phyloP scores from a whole-genome alignment of 2,888 invertebrate species.

The Gnatocerus cornutus region DNA sequence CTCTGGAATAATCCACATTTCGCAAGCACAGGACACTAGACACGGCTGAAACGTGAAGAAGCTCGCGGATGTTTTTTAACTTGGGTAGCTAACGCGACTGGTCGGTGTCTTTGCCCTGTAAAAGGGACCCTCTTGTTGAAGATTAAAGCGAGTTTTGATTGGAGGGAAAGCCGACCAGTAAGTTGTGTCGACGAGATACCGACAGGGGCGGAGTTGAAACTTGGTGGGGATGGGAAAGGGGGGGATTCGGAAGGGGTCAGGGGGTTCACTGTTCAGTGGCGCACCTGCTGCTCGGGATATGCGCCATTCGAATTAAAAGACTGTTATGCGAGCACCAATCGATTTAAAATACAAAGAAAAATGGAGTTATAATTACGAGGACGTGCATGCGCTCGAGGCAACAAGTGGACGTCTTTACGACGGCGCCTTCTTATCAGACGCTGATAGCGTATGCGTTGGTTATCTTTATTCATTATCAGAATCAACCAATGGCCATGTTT shows the following conservation, averaged over 20 bases:
- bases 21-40: slow-evolving; percentile 28
- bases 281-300: slow-evolving; percentile 49
- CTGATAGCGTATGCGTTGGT: background rate
- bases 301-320: slow-evolving; percentile 43
- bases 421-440: background rate
- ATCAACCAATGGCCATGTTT: background rate
- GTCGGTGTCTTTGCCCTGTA: slow-evolving; percentile 61
- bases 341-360: slow-evolving; percentile 49
- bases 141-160: slow-evolving; percentile 58
- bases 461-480: background rate
- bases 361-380: slow-evolving; percentile 31
- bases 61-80: slow-evolving; percentile 51
- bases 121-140: slow-evolving; percentile 60
- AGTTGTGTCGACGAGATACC: slow-evolving; percentile 51
- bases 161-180: slow-evolving; percentile 59
- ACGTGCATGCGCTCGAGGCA: background rate
- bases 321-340: slow-evolving; percentile 33
- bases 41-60: slow-evolving; percentile 32
- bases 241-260: slow-evolving; percentile 52
- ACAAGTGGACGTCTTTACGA: background rate
- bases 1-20: slow-evolving; percentile 29
- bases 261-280: slow-evolving; percentile 54
- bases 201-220: slow-evolving; percentile 46
- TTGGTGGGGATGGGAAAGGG: slow-evolving; percentile 48
- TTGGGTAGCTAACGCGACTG: slow-evolving; percentile 56